phyloP scores from a whole-genome alignment of 2,888 invertebrate species.

The Thera obeliscata region DNA sequence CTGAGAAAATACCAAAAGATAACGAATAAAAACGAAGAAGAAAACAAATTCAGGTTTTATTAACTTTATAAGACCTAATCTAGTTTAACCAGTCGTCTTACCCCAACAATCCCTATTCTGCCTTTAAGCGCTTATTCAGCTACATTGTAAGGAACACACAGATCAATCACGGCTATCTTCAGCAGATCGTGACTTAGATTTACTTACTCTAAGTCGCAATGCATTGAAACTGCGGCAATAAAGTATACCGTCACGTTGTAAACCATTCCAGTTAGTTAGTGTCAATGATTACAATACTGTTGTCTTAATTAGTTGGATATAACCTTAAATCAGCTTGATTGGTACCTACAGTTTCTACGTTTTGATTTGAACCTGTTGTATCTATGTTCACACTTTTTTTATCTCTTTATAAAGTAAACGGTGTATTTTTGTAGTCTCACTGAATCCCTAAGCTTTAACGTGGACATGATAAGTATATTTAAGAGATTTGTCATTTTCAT shows the following conservation, averaged over 20 bases:
- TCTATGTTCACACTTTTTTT: constrained; percentile 2
- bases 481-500: too few species aligned
- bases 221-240: constrained; percentile 36
- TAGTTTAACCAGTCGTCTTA: constrained; percentile 3
- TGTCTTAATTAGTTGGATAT: constrained; percentile 48
- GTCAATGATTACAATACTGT: constrained; percentile 47
- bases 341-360: constrained; percentile 18
- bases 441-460: too few species aligned
- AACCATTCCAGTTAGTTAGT: constrained; percentile 45
- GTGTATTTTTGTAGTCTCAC: background rate
- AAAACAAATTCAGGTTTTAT: too few species aligned
- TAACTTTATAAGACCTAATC: too few species aligned
- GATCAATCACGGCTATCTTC: constrained; percentile 35
- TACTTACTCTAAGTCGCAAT: constrained; percentile 33
- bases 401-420: background rate
- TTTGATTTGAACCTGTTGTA: constrained; percentile 29
- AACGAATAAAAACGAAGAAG: too few species aligned
- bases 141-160: constrained; percentile 16
- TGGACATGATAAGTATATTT: too few species aligned
- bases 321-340: constrained; percentile 43
- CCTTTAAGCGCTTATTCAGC: constrained; percentile 8
- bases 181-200: constrained; percentile 37
- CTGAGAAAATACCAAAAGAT: too few species aligned
- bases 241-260: constrained; percentile 38
- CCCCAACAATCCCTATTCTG: constrained; percentile 4